Evolutionary conservation across 53 echinoderm and acorn worm species (phyloP), one percentile per base, ranked within the genome.

Genomic region (Paelopatides confundens): DNA sequence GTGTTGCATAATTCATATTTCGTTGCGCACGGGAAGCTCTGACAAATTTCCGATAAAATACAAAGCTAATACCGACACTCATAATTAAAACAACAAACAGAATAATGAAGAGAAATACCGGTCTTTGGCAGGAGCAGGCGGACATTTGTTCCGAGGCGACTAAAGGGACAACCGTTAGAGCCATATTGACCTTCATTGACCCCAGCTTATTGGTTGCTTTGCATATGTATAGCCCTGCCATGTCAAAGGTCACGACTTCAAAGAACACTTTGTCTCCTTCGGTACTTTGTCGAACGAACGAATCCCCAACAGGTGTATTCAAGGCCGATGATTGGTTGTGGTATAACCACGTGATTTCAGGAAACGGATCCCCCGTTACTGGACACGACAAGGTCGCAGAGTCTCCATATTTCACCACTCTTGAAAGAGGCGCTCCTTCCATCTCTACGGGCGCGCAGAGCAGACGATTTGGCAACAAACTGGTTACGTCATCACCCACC

Each of bases 331-430:
- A 50, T 53, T 79, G 79, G 46, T 87, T 90, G 90, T 94, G 91
- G 23, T 87, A 91, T 35, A 88, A 88, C 94, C 94, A 94, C 69
- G 90, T 87, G 85, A 94, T 87, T 8, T 66, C 67, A 5, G 94
- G 94, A 18, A 85, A 48, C 18, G 94, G 94, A 85, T 94, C 92
- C 18, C 94, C 94, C 15, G 85, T 90, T 12, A 92, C 88, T 12
- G 87, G 66, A 53, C 94, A 94, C 1, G 90, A 68, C 10, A 94
- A 78, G 9, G 52, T 33, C 31, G 51, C 79, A 1, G 79, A 7
- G 4, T 79, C 18, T 18, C 50, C 28, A 8, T 47, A 21, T 11
- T 13, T 50, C 27, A 53, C 52, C 3, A 79, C 54, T 47, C 30
- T 30, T 14, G 53, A 79, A 1, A 50, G 31, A 31, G 50, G 12